Evolutionary conservation across 2,797 vertebrate species (phyloP), one percentile per base, ranked within the genome.

Genomic region (Anabacerthia variegaticeps): DNA sequence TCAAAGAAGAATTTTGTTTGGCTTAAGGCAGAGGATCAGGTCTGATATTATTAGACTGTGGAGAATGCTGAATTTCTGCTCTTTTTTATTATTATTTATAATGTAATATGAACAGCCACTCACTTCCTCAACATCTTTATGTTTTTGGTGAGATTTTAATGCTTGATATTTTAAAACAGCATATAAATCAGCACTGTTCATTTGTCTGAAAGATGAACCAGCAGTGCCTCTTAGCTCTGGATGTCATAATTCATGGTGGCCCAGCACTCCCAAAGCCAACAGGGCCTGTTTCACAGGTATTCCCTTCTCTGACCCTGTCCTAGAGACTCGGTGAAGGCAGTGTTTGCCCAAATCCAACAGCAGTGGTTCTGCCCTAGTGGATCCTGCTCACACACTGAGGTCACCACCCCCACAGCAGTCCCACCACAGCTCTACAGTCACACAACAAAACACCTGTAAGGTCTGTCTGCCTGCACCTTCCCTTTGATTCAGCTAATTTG

Each of bases 1-100:
- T 74, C 84, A 89, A 89, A 85, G 81, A 80, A 2, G n/a, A 80
- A 36, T 89, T 94, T 84, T 89, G 78, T 68, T 65, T 81, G 49
- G 43, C 65, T 77, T 30, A 62, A 68, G 75, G 28, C 79, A 91
- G 28, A 71, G 48, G 46, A 89, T 51, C 28, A 18, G 3, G 11
- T 48, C 43, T 83, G 39, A 43, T 59, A 54, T 15, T 75, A 62
- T 63, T 39, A 44, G 51, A 77, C 21, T 68, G 37, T 52, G 39
- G 17, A 92, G 75, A 83, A 88, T 6, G 39, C n/a, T 34, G 27
- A 65, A 71, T 81, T 91, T 74, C 72, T 93, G 44, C 22, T 65
- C 10, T 49, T 89, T 89, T 65, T 41, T 27, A n/a, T 56, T 66
- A 17, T 63, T 84, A 46, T 65, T 91, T 72, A 74, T 88, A 71